Evolutionary conservation across 2,113 vertebrate species (phyloP).

Genomic region (Atrichornis clamosus): DNA sequence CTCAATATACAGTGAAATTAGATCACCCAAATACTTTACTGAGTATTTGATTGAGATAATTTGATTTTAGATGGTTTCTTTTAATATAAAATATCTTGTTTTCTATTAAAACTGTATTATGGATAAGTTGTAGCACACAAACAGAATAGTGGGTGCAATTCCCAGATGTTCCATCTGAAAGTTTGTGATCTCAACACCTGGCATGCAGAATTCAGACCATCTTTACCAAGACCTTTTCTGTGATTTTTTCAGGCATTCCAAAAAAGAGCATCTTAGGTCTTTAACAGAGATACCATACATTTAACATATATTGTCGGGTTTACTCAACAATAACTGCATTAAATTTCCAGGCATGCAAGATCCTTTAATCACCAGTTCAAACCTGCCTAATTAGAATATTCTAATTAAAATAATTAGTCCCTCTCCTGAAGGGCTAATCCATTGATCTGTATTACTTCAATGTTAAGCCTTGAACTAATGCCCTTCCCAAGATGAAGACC

Average conservation of each 20-base stretch:
- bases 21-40: background rate
- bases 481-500: background rate
- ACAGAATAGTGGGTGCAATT: background rate
- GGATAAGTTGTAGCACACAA: background rate
- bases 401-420: slow-evolving; percentile 58
- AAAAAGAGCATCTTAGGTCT: background rate
- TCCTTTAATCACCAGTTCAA: slow-evolving; percentile 31
- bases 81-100: background rate
- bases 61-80: background rate
- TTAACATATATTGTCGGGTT: background rate
- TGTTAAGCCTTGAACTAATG: background rate
- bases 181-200: background rate
- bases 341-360: slow-evolving; percentile 12
- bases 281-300: background rate
- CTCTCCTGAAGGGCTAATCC: slow-evolving; percentile 29
- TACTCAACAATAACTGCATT: background rate
- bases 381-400: slow-evolving; percentile 44
- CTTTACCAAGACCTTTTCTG: background rate
- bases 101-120: background rate
- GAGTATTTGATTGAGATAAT: background rate
- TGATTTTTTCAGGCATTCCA: background rate
- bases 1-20: background rate
- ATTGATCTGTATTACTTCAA: slow-evolving; percentile 27
- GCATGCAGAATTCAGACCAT: background rate
- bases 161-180: background rate